phyloP scores from a whole-genome alignment of 2,888 invertebrate species.

The Eurois occulta region DNA sequence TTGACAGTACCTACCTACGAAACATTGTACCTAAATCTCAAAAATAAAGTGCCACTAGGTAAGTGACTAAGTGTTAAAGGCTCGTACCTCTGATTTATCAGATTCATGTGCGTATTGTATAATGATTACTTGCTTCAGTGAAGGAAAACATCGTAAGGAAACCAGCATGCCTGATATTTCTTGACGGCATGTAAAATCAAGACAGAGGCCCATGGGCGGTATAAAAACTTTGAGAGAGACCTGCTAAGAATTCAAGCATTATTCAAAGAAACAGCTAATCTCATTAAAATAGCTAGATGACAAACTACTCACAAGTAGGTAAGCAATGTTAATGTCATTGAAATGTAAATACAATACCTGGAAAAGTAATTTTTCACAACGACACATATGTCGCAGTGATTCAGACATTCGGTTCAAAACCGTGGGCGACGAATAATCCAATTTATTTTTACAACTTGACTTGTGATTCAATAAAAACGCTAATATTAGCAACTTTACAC shows the following conservation, averaged over 20 bases:
- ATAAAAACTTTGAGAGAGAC: too few species aligned
- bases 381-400: conserved; percentile 74
- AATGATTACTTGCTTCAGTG: too few species aligned
- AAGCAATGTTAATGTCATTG: conserved; percentile 65
- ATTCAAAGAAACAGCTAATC: conserved; percentile 56
- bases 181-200: too few species aligned
- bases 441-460: conserved; percentile 82
- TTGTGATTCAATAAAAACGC: conserved; percentile 81
- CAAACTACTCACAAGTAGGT: conserved; percentile 36
- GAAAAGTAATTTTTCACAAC: conserved; percentile 75
- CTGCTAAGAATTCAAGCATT: conserved; percentile 17
- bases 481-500: conserved; percentile 75
- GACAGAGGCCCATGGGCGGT: too few species aligned
- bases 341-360: conserved; percentile 74
- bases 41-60: conserved; percentile 11
- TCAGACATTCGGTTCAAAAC: conserved; percentile 73
- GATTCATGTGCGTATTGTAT: too few species aligned
- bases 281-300: conserved; percentile 56
- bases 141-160: too few species aligned
- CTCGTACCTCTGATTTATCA: too few species aligned
- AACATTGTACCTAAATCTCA: background rate
- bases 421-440: conserved; percentile 82
- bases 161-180: too few species aligned
- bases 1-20: background rate
- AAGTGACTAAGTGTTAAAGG: too few species aligned